These are phyloP conservation scores for Cantharis flavilabris DNA, from an alignment of 2,888 invertebrate genomes.

Conservation along the genomic window DNA sequence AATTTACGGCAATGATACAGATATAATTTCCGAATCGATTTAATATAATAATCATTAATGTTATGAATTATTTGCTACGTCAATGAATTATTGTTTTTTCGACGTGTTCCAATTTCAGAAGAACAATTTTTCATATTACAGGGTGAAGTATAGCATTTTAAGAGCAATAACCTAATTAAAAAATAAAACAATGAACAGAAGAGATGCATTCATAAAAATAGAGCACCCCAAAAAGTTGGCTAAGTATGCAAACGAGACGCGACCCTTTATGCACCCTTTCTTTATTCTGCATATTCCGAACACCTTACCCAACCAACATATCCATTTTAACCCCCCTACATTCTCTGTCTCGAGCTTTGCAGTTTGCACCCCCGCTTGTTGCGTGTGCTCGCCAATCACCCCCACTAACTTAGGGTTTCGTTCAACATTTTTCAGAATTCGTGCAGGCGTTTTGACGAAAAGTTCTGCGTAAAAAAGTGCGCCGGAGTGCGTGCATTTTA, in stretches of 20 bases:
- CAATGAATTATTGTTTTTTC: neutral
- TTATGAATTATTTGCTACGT: neutral
- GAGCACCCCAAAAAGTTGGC: conserved; percentile 15
- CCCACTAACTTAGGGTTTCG: conserved; percentile 51
- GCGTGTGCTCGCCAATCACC: conserved; percentile 47
- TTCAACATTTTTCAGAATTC: conserved; percentile 55
- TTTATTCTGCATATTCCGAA: conserved; percentile 38
- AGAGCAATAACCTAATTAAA: neutral
- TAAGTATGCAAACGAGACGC: conserved; percentile 31
- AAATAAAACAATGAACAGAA: neutral
- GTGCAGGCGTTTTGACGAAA: conserved; percentile 50
- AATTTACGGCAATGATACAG: neutral
- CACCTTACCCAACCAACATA: conserved; percentile 47
- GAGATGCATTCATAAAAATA: neutral
- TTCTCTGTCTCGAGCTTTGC: conserved; percentile 33
- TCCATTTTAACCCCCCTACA: conserved; percentile 39
- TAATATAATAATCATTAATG: neutral
- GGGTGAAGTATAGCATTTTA: neutral
- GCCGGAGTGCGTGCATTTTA: conserved; percentile 38
- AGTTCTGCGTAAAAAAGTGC: conserved; percentile 33
- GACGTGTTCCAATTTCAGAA: neutral
- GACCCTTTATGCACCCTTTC: conserved; percentile 36
- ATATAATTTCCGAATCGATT: neutral
- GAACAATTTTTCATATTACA: neutral
- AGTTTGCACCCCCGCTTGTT: conserved; percentile 48